Conservation (phyloP, 2,888 invertebrate species). For the Apotomis turbidana region DNA sequence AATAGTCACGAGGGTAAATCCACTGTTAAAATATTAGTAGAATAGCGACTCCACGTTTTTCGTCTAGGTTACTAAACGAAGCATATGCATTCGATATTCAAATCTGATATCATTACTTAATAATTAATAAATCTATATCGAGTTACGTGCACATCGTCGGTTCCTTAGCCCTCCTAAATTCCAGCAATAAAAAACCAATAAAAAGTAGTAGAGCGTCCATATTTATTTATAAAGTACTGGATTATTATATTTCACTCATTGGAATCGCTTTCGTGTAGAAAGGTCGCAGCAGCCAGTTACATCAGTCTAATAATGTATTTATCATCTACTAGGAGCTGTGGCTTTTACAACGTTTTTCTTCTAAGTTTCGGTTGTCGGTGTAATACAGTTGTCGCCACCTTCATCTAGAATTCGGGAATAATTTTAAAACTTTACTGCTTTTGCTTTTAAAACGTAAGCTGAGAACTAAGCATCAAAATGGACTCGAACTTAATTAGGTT, state of each 20-base stretch:
- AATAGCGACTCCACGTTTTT: constrained; percentile 17
- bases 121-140: constrained; percentile 79
- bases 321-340: not conserved
- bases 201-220: constrained; percentile 66
- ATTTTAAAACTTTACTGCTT: constrained; percentile 29
- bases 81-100: constrained; percentile 55
- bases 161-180: constrained; percentile 61
- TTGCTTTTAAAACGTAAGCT: constrained; percentile 11
- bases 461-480: not conserved
- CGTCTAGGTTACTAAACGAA: not conserved
- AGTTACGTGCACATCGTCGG: constrained; percentile 60
- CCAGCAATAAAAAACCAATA: constrained; percentile 66
- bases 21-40: not conserved
- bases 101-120: constrained; percentile 74
- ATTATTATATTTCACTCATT: constrained; percentile 26
- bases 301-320: not conserved
- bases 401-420: constrained; percentile 27
- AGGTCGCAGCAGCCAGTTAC: not conserved
- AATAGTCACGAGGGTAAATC: too few species aligned
- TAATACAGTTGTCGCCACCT: constrained; percentile 29
- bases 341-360: not conserved
- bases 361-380: not conserved
- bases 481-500: constrained; percentile 16
- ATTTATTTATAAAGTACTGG: constrained; percentile 48
- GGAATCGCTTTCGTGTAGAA: constrained; percentile 21